These are phyloP conservation scores for Dyspetes luteomarginatus DNA, from an alignment of 2,888 invertebrate genomes.

Conservation along the genomic window DNA sequence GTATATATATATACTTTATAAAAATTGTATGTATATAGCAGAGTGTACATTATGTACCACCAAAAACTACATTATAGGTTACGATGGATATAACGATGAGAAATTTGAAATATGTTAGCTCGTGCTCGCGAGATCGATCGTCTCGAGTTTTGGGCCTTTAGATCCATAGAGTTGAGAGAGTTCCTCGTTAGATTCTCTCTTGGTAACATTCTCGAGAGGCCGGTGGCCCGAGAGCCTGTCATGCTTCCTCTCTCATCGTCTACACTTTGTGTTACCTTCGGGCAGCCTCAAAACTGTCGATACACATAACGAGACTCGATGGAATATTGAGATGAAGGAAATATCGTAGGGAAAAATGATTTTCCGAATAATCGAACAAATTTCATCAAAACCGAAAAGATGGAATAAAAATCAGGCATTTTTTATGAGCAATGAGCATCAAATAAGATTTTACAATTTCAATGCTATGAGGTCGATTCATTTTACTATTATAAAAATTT, in stretches of 20 bases:
- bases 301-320: constrained; percentile 2
- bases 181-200: constrained; percentile 30
- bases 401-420: no score
- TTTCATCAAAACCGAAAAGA: no score
- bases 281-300: neutral
- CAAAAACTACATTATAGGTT: constrained; percentile 26
- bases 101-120: constrained; percentile 60
- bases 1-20: constrained; percentile 3
- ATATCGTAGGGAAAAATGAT: no score
- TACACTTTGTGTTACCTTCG: neutral
- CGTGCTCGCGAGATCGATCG: constrained; percentile 52
- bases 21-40: constrained; percentile 27
- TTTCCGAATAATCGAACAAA: no score
- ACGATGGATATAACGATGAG: constrained; percentile 53
- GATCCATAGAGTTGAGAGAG: neutral
- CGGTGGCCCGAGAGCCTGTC: neutral
- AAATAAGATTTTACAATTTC: no score
- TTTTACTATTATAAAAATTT: no score
- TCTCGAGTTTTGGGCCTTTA: constrained; percentile 34
- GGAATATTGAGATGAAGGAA: no score
- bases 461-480: neutral
- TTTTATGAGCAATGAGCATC: no score
- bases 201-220: constrained; percentile 34
- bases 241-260: neutral
- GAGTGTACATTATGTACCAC: constrained; percentile 29